Percentiles rank a stretch among this genome's conserved stretches.
Conservation (phyloP, 2,113 vertebrate species). For the Daphoenositta chrysoptera region DNA sequence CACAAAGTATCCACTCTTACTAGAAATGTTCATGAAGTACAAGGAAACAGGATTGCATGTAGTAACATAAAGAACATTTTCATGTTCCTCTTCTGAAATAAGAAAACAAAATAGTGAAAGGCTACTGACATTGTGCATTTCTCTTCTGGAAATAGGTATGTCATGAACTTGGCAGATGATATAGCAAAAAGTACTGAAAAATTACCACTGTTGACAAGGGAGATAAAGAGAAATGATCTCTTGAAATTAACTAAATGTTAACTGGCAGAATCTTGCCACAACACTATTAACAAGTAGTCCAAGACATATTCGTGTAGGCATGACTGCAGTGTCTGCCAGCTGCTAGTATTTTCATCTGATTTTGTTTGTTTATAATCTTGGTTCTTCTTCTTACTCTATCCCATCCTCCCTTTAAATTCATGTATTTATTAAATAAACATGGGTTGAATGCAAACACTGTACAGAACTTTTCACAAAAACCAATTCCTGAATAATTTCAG, state of each 20-base stretch:
- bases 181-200: not conserved
- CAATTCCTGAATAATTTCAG: not conserved
- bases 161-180: not conserved
- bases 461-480: not conserved
- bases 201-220: not conserved
- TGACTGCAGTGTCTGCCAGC: not conserved
- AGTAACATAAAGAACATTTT: slow-evolving; percentile 80
- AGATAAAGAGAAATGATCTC: not conserved
- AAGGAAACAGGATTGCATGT: slow-evolving; percentile 90
- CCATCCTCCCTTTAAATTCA: not conserved
- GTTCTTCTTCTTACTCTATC: not conserved
- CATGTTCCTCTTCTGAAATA: slow-evolving; percentile 65
- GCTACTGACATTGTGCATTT: not conserved
- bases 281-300: not conserved
- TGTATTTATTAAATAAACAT: not conserved
- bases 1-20: slow-evolving; percentile 76
- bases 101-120: not conserved
- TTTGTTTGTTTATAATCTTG: not conserved
- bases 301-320: not conserved
- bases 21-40: slow-evolving; percentile 80
- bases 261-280: not conserved
- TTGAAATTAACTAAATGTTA: not conserved
- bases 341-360: not conserved
- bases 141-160: not conserved
- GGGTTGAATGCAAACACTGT: not conserved